These are phyloP conservation scores for Synodontis membranacea DNA, from an alignment of 2,113 vertebrate genomes.

Conservation along the genomic window DNA sequence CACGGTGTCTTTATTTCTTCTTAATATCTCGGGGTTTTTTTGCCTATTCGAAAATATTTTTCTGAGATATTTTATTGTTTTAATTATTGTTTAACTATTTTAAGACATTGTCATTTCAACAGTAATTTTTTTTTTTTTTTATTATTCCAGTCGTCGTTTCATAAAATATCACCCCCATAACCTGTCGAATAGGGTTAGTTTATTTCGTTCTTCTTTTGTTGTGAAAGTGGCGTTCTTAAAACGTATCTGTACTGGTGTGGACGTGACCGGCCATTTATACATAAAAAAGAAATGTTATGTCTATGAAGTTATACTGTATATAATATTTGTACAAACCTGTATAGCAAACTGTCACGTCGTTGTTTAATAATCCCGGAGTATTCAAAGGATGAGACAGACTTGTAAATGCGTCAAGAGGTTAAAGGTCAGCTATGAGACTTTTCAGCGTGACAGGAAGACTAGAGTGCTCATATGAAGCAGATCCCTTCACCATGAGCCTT, in stretches of 20 bases:
- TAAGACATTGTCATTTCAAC: too few relatives aligned
- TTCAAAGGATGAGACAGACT: background rate
- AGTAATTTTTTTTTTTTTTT: too few relatives aligned
- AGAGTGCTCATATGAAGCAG: constrained; percentile 6
- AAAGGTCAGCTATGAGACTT: background rate
- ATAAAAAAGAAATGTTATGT: constrained; percentile 11
- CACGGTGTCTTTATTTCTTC: background rate
- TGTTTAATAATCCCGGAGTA: background rate
- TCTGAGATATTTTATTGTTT: background rate
- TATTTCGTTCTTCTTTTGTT: background rate
- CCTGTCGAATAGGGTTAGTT: background rate
- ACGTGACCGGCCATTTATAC: background rate
- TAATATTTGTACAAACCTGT: constrained; percentile 23
- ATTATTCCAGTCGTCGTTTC: too few relatives aligned
- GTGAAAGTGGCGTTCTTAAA: background rate
- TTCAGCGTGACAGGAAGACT: background rate
- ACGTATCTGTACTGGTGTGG: background rate
- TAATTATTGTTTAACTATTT: background rate
- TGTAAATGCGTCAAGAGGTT: background rate
- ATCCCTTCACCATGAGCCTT: background rate
- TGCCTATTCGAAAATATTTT: too few relatives aligned
- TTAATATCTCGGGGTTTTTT: background rate
- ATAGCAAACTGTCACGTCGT: background rate
- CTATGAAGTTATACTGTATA: constrained; percentile 21
- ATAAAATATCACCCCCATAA: background rate